Conservation (phyloP, 2,888 invertebrate genomes). For the Eupithecia subfuscata region DNA sequence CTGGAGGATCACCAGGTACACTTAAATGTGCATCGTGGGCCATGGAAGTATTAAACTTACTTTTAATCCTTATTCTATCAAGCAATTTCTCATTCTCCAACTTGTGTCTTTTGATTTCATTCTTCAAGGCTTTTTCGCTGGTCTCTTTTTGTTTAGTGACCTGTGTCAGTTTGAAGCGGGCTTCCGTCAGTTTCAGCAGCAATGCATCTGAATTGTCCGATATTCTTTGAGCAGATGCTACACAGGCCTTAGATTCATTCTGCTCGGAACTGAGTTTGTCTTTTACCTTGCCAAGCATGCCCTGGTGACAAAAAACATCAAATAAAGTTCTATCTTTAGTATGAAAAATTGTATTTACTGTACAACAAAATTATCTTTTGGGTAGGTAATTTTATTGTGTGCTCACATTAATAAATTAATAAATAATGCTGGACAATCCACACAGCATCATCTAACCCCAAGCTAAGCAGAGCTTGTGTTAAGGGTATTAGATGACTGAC, state of each 20-base stretch:
- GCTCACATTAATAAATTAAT: too few species aligned
- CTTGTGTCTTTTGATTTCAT: conserved; percentile 70
- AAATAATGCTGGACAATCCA: too few species aligned
- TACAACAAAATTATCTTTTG: background rate
- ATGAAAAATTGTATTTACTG: background rate
- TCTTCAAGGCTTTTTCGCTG: conserved; percentile 63
- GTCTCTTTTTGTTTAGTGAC: conserved; percentile 72
- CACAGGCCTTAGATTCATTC: conserved; percentile 75
- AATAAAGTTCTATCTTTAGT: background rate
- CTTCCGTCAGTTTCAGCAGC: conserved; percentile 61
- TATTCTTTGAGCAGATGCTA: conserved; percentile 73
- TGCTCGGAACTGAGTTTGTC: conserved; percentile 66
- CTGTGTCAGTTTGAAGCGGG: conserved; percentile 63
- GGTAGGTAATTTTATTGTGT: background rate
- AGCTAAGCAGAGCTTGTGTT: too few species aligned
- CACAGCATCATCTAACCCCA: too few species aligned
- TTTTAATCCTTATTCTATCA: conserved; percentile 69
- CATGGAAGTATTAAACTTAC: conserved; percentile 49
- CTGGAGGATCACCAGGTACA: too few species aligned
- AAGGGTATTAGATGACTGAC: too few species aligned
- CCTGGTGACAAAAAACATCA: conserved; percentile 47
- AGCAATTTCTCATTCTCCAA: conserved; percentile 71
- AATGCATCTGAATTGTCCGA: conserved; percentile 72
- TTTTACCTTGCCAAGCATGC: conserved; percentile 60
- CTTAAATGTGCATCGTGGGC: too few species aligned